Evolutionary conservation across 2,888 invertebrate species (phyloP).

Genomic region (Isoperla grammatica): DNA sequence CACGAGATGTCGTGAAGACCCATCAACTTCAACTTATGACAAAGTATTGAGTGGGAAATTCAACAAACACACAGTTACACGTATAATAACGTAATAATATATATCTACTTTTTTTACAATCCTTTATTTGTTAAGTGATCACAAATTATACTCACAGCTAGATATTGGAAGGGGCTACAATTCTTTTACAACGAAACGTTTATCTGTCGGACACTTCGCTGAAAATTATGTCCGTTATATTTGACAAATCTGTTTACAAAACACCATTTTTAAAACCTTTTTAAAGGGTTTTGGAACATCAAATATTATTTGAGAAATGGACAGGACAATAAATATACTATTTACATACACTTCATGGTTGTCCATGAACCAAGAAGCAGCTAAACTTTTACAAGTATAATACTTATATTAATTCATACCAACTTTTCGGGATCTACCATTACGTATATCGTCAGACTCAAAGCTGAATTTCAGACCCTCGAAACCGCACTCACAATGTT

Average conservation of each 20-base stretch:
- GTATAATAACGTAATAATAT: slow-evolving; percentile 6
- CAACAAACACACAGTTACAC: slow-evolving; percentile 7
- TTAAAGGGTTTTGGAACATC: slow-evolving; percentile 8
- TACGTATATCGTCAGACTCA: too few species aligned
- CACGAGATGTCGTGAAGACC: too few species aligned
- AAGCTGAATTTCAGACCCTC: too few species aligned
- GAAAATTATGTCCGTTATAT: slow-evolving; percentile 3
- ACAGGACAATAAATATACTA: slow-evolving; percentile 7
- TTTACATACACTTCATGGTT: not conserved
- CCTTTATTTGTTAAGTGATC: slow-evolving; percentile 7
- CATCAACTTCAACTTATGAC: too few species aligned
- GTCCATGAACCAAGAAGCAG: not conserved
- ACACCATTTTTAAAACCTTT: slow-evolving; percentile 2
- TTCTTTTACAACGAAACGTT: not conserved
- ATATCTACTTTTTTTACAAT: slow-evolving; percentile 13
- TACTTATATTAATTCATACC: not conserved
- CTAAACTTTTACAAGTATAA: not conserved
- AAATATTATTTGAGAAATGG: slow-evolving; percentile 4
- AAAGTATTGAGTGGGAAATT: too few species aligned
- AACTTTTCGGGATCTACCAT: too few species aligned
- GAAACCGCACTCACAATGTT: too few species aligned
- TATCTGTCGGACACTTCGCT: not conserved
- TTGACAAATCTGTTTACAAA: slow-evolving; percentile 2
- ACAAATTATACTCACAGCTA: slow-evolving; percentile 7
- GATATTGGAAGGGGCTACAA: slow-evolving; percentile 9